Conservation (phyloP, 2,888 invertebrate genomes). For the Tryphoninae sp. region DNA sequence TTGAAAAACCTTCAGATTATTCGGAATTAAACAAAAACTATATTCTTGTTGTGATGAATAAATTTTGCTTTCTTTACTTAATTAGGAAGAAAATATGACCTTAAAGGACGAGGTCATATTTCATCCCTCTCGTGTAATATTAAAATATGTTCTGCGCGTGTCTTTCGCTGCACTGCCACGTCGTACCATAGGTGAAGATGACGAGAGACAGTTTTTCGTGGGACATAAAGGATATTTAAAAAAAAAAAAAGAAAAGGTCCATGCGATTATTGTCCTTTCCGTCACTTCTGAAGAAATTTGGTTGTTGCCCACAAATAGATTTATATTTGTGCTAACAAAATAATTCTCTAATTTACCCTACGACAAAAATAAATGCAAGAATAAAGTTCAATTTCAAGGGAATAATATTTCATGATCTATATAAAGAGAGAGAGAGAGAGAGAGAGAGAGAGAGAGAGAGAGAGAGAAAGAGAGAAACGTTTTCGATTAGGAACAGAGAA, state of each 20-base stretch:
- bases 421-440: background rate
- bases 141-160: background rate
- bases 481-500: background rate
- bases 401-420: background rate
- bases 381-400: background rate
- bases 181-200: background rate
- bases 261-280: background rate
- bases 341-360: background rate
- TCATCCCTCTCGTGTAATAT: background rate
- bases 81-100: no score
- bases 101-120: background rate
- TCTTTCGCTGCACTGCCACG: background rate
- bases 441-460: background rate
- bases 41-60: no score
- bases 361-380: background rate
- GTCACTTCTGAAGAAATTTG: background rate
- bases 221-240: background rate
- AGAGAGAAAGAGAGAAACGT: background rate
- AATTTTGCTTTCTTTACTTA: no score
- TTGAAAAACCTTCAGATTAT: no score
- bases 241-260: background rate
- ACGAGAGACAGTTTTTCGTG: background rate
- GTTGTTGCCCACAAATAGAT: no score
- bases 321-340: background rate
- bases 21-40: no score